These are phyloP conservation scores for Petrophora chlorosata DNA, from an alignment of 2,888 invertebrate species.

Conservation along the genomic window DNA sequence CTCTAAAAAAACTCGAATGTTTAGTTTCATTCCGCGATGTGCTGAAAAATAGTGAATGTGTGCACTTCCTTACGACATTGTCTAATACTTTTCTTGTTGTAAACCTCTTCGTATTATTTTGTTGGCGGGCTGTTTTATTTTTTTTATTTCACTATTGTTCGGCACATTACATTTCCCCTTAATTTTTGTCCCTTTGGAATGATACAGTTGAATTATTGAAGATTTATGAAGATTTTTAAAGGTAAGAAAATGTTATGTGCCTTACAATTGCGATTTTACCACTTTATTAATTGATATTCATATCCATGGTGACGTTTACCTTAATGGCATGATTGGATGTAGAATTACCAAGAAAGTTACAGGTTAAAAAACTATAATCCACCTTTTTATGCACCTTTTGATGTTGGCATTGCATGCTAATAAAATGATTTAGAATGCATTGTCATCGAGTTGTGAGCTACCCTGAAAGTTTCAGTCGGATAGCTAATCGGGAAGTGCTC, in stretches of 20 bases:
- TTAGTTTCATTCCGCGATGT: slow-evolving; percentile 64
- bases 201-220: slow-evolving; percentile 23
- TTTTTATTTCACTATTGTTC: slow-evolving; percentile 91
- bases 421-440: no score
- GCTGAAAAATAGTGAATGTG: slow-evolving; percentile 83
- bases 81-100: slow-evolving; percentile 40
- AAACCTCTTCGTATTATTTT: slow-evolving; percentile 46
- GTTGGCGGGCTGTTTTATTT: slow-evolving; percentile 44
- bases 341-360: no score
- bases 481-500: no score
- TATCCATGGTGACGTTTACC: not conserved
- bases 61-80: slow-evolving; percentile 77
- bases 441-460: no score
- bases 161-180: slow-evolving; percentile 85
- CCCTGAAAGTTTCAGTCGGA: no score
- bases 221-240: slow-evolving; percentile 47
- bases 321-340: no score
- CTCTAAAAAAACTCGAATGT: slow-evolving; percentile 50
- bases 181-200: slow-evolving; percentile 27
- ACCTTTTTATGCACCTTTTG: no score
- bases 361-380: no score
- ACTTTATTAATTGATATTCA: no score
- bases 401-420: no score
- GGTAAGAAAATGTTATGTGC: slow-evolving; percentile 80
- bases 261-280: slow-evolving; percentile 71